phyloP scores from a whole-genome alignment of 2,888 invertebrate species.

The Papilio demoleus region DNA sequence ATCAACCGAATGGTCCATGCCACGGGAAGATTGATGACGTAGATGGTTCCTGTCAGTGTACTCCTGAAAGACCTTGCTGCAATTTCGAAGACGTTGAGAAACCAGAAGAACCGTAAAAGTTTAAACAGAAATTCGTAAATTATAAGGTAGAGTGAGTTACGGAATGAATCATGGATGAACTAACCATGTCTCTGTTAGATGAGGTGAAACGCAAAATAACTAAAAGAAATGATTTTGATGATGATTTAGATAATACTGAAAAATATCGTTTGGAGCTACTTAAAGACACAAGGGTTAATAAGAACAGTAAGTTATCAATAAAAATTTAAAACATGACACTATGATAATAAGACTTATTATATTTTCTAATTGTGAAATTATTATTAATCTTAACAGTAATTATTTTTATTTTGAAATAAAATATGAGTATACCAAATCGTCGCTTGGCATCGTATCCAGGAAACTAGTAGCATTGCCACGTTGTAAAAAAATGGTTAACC shows the following conservation, averaged over 20 bases:
- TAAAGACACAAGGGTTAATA: conserved; percentile 3
- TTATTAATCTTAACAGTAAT: no score
- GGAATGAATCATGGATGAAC: neutral
- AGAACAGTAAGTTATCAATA: conserved; percentile 9
- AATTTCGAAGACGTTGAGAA: conserved; percentile 26
- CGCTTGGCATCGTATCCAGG: no score
- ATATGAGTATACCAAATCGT: no score
- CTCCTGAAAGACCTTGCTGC: conserved; percentile 48
- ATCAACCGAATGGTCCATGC: conserved; percentile 28
- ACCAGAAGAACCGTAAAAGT: conserved; percentile 1
- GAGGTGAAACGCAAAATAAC: neutral
- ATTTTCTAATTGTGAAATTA: no score
- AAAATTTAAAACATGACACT: neutral
- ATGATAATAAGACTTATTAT: no score
- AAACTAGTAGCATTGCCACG: no score
- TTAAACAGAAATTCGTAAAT: neutral
- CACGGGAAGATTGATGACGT: conserved; percentile 29
- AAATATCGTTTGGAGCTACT: conserved; percentile 18
- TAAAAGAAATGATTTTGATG: neutral
- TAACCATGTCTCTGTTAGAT: neutral
- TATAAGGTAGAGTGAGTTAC: neutral
- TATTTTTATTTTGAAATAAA: no score
- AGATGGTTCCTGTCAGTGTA: conserved; percentile 39
- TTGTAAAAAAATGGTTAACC: no score
- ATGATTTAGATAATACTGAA: neutral